Evolutionary conservation across 2,113 vertebrate species (phyloP).

Genomic region (Verasper variegatus): DNA sequence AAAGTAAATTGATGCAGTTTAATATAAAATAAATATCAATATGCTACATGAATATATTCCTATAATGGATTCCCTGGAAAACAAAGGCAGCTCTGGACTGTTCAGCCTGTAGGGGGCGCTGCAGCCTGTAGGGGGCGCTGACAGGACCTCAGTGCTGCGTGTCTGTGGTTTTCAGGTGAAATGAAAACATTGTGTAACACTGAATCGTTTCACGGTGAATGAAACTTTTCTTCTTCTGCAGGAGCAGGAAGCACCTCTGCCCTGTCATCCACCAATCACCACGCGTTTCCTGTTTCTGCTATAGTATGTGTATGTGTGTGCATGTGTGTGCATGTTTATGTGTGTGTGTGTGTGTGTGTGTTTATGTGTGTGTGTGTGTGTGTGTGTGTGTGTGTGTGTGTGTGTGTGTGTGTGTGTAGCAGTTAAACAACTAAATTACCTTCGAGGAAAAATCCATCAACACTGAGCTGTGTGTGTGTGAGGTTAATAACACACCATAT

Average conservation of each 20-base stretch:
- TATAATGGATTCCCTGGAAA: slow-evolving; percentile 36
- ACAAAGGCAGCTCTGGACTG: slow-evolving; percentile 37
- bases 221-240: slow-evolving; percentile 18
- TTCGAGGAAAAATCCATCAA: neutral
- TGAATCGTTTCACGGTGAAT: neutral
- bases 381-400: slow-evolving; percentile 28
- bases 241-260: slow-evolving; percentile 7
- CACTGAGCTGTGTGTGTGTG: neutral
- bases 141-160: neutral
- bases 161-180: neutral
- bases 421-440: neutral
- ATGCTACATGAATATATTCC: too few species aligned
- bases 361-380: slow-evolving; percentile 11
- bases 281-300: slow-evolving; percentile 34
- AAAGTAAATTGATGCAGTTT: too few species aligned
- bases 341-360: slow-evolving; percentile 1
- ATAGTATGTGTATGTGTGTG: slow-evolving; percentile 15
- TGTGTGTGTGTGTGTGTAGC: slow-evolving; percentile 25
- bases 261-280: too few species aligned
- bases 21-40: too few species aligned
- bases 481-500: too few species aligned
- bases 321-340: slow-evolving; percentile 30
- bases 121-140: neutral
- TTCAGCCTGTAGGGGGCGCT: too few species aligned
- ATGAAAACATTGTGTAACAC: neutral